Evolutionary conservation across 2,797 vertebrate genomes (phyloP).

Genomic region (Melanotaenia boesemani): DNA sequence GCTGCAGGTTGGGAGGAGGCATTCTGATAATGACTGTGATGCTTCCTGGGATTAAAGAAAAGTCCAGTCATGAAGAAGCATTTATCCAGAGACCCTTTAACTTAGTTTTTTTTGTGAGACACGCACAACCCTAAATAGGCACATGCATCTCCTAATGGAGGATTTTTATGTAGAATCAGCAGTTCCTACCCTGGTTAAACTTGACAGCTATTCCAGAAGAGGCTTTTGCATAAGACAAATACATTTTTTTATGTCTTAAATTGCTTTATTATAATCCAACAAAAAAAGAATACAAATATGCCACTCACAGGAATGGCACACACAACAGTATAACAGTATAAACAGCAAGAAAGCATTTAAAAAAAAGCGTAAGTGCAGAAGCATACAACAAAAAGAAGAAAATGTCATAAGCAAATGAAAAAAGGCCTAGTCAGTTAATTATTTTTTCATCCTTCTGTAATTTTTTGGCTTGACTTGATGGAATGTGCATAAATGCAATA

Average conservation of each 20-base stretch:
- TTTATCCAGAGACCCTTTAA: not conserved
- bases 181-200: not conserved
- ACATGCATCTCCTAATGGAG: conserved; percentile 7
- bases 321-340: not conserved
- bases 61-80: not conserved
- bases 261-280: conserved; percentile 17
- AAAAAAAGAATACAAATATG: conserved; percentile 19
- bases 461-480: conserved; percentile 4
- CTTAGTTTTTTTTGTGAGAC: conserved; percentile 5
- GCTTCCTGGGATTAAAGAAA: not conserved
- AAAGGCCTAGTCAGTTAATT: not conserved
- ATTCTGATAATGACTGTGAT: not conserved
- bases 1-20: not conserved
- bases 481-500: conserved; percentile 6
- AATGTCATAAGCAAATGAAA: not conserved
- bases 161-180: conserved; percentile 20
- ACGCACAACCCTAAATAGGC: not conserved
- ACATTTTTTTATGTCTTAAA: conserved; percentile 19
- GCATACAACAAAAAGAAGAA: not conserved
- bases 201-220: conserved; percentile 7
- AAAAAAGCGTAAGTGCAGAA: not conserved
- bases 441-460: not conserved
- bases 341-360: not conserved
- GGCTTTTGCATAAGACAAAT: not conserved
- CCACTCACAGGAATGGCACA: not conserved